Conservation (phyloP, 2,888 invertebrate species). For the Polydrusus cervinus region DNA sequence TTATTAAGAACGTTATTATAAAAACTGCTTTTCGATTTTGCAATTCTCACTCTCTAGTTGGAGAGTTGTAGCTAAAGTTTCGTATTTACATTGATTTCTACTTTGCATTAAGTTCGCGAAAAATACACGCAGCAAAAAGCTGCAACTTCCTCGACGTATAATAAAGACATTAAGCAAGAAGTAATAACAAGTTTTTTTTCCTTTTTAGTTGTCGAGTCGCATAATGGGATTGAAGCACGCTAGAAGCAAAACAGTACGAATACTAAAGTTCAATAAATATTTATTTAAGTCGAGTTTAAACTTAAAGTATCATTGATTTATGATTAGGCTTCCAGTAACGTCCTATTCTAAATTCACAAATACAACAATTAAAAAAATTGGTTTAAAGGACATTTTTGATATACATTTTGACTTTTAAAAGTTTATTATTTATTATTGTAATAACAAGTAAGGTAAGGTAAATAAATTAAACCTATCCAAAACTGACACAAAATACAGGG, state of each 20-base stretch:
- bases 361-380: no score
- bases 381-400: no score
- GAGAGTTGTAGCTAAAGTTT: neutral
- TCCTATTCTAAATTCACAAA: no score
- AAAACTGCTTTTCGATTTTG: neutral
- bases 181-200: slow-evolving; percentile 44
- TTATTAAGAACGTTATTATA: neutral
- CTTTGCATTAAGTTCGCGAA: slow-evolving; percentile 23
- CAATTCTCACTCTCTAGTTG: neutral
- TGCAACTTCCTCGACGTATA: slow-evolving; percentile 40
- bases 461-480: no score
- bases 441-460: no score
- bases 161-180: slow-evolving; percentile 44
- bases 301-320: no score
- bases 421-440: no score
- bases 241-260: slow-evolving; percentile 15
- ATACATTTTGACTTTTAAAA: no score
- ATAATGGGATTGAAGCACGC: slow-evolving; percentile 41
- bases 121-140: slow-evolving; percentile 30
- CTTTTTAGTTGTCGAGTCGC: slow-evolving; percentile 25
- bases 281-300: neutral
- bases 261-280: slow-evolving; percentile 1
- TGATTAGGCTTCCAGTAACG: no score
- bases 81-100: slow-evolving; percentile 16
- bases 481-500: no score